Evolutionary conservation across 2,888 invertebrate genomes (phyloP).

Genomic region (Keiferia lycopersicella): DNA sequence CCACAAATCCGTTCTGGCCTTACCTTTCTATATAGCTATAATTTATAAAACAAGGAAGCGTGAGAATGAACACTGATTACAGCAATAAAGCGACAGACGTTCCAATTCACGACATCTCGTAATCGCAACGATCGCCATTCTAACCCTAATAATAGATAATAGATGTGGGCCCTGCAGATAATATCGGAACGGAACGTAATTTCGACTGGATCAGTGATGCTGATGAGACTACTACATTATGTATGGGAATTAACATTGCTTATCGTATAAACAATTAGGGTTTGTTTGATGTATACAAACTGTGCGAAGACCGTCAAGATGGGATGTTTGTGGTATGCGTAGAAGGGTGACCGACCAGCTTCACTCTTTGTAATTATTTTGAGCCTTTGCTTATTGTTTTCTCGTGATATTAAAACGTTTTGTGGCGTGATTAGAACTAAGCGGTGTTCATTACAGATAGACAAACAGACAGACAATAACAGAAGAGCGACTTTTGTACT

Average conservation of each 20-base stretch:
- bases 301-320: no score
- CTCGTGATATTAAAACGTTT: no score
- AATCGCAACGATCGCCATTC: slow-evolving; percentile 45
- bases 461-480: no score
- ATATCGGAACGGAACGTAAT: slow-evolving; percentile 46
- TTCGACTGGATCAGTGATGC: slow-evolving; percentile 9
- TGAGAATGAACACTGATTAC: slow-evolving; percentile 32
- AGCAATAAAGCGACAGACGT: slow-evolving; percentile 38
- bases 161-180: slow-evolving; percentile 53
- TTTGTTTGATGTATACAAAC: neutral
- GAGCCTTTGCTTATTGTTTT: no score
- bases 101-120: slow-evolving; percentile 47
- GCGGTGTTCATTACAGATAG: no score
- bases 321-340: no score
- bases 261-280: neutral
- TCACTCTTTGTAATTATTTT: no score
- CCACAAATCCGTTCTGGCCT: neutral
- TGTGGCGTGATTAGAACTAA: no score
- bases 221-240: slow-evolving; percentile 25
- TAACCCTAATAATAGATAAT: slow-evolving; percentile 58
- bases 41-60: slow-evolving; percentile 14
- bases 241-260: slow-evolving; percentile 28
- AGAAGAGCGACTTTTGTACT: no score
- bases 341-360: no score
- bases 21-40: neutral